These are phyloP conservation scores for Bombus waltoni DNA, from an alignment of 1,140 invertebrate species.

Conservation along the genomic window DNA sequence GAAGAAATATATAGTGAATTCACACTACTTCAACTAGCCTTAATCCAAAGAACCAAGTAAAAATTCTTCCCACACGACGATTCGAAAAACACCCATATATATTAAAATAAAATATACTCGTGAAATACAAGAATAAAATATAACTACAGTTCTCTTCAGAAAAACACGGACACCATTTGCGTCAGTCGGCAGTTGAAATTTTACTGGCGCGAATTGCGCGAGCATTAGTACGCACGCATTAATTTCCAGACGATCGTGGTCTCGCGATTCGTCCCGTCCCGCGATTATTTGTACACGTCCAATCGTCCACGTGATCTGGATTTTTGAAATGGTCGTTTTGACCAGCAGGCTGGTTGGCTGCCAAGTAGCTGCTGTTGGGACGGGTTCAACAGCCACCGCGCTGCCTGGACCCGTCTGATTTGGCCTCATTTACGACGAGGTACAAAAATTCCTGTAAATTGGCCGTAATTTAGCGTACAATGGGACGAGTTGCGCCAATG, in stretches of 20 bases:
- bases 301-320: conserved; percentile 60
- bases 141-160: not conserved
- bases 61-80: too few species aligned
- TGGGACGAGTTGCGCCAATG: conserved; percentile 60
- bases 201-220: conserved; percentile 23
- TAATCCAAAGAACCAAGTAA: too few species aligned
- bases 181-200: not conserved
- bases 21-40: too few species aligned
- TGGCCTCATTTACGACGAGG: conserved; percentile 71
- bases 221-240: conserved; percentile 51
- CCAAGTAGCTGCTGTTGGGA: conserved; percentile 67
- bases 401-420: conserved; percentile 67
- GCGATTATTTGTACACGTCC: conserved; percentile 62
- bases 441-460: conserved; percentile 75
- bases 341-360: conserved; percentile 66
- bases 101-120: too few species aligned
- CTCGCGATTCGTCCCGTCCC: conserved; percentile 3
- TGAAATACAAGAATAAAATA: too few species aligned
- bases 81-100: too few species aligned
- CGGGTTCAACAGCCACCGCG: conserved; percentile 70
- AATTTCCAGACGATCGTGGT: conserved; percentile 44
- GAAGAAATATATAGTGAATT: too few species aligned
- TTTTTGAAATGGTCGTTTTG: conserved; percentile 67
- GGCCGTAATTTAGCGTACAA: conserved; percentile 73
- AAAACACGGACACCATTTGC: not conserved